Percentiles rank a stretch among this genome's conserved stretches.
Conservation (phyloP, 2,797 vertebrate genomes). For the Myripristis murdjan region DNA sequence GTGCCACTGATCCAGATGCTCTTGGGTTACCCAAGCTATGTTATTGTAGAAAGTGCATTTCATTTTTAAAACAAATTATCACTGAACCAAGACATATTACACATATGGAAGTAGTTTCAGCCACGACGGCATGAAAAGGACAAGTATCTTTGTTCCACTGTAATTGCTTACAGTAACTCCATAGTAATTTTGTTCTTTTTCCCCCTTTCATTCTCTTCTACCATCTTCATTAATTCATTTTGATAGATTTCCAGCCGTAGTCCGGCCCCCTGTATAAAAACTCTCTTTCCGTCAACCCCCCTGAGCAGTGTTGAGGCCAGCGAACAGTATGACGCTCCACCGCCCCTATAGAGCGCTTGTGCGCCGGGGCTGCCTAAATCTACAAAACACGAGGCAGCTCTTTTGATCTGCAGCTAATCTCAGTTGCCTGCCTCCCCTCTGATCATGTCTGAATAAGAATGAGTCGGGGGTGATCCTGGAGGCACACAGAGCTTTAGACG, state of each 20-base stretch:
- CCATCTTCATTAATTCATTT: slow-evolving; percentile 73
- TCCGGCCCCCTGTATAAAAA: slow-evolving; percentile 68
- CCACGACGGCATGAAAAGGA: slow-evolving; percentile 52
- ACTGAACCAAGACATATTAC: slow-evolving; percentile 67
- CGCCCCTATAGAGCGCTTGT: slow-evolving; percentile 69
- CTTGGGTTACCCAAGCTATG: slow-evolving; percentile 68
- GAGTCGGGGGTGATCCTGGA: slow-evolving; percentile 84
- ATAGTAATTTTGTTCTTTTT: slow-evolving; percentile 49
- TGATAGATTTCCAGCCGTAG: slow-evolving; percentile 70
- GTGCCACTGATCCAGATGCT: slow-evolving; percentile 71
- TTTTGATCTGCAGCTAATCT: slow-evolving; percentile 89
- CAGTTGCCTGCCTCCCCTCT: slow-evolving; percentile 87
- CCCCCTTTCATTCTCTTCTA: slow-evolving; percentile 62
- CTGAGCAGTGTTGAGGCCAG: slow-evolving; percentile 72
- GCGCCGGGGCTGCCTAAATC: slow-evolving; percentile 78
- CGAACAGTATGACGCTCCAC: slow-evolving; percentile 75
- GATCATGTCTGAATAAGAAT: slow-evolving; percentile 88
- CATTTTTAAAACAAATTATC: slow-evolving; percentile 80
- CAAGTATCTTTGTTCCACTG: slow-evolving; percentile 60
- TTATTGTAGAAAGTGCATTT: slow-evolving; percentile 74
- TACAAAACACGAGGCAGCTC: slow-evolving; percentile 85
- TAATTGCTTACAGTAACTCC: slow-evolving; percentile 68
- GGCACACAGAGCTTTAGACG: slow-evolving; percentile 86
- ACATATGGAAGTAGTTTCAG: slow-evolving; percentile 78
- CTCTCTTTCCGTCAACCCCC: slow-evolving; percentile 68